Conservation (phyloP, 2,113 vertebrate genomes). For the Prochilodus magdalenae region DNA sequence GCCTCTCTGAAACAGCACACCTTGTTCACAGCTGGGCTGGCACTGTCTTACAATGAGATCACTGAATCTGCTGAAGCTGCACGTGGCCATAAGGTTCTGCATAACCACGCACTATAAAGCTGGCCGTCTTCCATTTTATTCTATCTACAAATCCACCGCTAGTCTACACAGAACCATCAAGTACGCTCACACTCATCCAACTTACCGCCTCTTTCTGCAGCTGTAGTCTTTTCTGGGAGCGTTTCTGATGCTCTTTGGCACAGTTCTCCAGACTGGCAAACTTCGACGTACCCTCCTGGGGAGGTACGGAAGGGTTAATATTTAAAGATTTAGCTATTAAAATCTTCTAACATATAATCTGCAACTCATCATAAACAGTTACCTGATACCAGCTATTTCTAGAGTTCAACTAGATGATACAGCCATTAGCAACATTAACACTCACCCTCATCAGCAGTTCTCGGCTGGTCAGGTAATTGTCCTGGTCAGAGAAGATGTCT, state of each 20-base stretch:
- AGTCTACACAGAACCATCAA: too few species aligned
- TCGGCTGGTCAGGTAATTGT: slow-evolving; percentile 92
- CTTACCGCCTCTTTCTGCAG: slow-evolving; percentile 92
- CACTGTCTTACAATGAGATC: too few species aligned
- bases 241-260: slow-evolving; percentile 94
- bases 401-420: not conserved
- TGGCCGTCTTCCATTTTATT: too few species aligned
- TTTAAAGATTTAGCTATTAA: not conserved
- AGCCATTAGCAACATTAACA: slow-evolving; percentile 21
- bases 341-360: not conserved
- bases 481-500: slow-evolving; percentile 93
- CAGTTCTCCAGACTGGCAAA: slow-evolving; percentile 92
- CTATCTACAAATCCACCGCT: too few species aligned
- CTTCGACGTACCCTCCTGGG: slow-evolving; percentile 94
- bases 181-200: not conserved
- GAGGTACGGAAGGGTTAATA: slow-evolving; percentile 20
- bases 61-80: too few species aligned
- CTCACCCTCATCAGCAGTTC: slow-evolving; percentile 95
- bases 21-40: too few species aligned
- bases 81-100: too few species aligned
- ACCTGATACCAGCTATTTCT: not conserved
- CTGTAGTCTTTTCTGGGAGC: slow-evolving; percentile 88
- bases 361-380: not conserved
- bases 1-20: too few species aligned
- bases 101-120: too few species aligned